Conservation (phyloP, 2,113 vertebrate genomes). For the Holacanthus passer region DNA sequence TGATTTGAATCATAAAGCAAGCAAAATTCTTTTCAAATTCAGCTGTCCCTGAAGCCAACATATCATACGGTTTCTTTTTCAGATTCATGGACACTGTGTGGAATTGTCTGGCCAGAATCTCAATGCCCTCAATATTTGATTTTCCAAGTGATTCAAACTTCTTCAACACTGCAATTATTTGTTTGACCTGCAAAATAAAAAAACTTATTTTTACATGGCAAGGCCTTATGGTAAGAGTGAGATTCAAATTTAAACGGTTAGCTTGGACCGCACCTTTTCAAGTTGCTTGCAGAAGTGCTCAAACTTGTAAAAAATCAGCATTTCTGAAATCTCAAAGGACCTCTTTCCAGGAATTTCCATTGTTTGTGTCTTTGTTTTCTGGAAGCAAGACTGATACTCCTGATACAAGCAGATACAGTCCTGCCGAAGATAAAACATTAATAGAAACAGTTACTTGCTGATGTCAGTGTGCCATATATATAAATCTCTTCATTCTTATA, state of each 20-base stretch:
- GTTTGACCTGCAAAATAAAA: slow-evolving; percentile 84
- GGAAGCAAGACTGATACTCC: slow-evolving; percentile 88
- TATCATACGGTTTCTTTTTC: slow-evolving; percentile 87
- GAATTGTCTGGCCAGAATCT: slow-evolving; percentile 86
- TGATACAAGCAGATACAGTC: slow-evolving; percentile 85
- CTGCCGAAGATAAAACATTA: slow-evolving; percentile 70
- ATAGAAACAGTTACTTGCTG: background rate
- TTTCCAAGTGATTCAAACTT: slow-evolving; percentile 80
- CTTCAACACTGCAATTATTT: slow-evolving; percentile 85
- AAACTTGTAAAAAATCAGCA: slow-evolving; percentile 88
- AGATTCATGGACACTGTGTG: slow-evolving; percentile 83
- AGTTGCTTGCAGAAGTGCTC: slow-evolving; percentile 88
- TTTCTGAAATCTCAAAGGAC: slow-evolving; percentile 87
- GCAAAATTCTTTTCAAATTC: slow-evolving; percentile 88
- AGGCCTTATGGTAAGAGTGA: background rate
- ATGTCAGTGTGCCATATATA: background rate
- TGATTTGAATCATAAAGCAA: slow-evolving; percentile 85
- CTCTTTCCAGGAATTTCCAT: slow-evolving; percentile 77
- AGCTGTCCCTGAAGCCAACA: slow-evolving; percentile 83
- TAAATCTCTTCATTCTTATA: background rate
- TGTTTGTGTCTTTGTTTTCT: slow-evolving; percentile 81
- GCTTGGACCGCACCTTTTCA: slow-evolving; percentile 80
- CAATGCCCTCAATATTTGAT: slow-evolving; percentile 89
- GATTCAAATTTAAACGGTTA: background rate
- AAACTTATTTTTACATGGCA: slow-evolving; percentile 20